Evolutionary conservation across 1,140 invertebrate species (phyloP).

Genomic region (Brachionus rotundiformis): DNA sequence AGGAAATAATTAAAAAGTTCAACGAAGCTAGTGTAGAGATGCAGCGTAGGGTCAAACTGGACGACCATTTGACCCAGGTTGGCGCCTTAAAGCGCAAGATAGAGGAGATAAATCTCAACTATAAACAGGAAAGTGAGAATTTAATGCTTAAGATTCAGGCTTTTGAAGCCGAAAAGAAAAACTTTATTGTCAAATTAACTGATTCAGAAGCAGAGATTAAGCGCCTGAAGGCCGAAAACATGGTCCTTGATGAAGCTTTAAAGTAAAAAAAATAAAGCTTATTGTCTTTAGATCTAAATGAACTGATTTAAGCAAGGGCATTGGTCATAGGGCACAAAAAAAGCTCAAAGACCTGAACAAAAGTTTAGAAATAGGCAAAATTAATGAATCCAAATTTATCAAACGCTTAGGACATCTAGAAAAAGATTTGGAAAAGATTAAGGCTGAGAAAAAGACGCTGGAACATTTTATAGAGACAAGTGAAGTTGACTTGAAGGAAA

Average conservation of each 20-base stretch:
- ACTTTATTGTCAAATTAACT: not conserved
- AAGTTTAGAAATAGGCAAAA: not conserved
- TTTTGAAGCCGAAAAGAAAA: conserved; percentile 11
- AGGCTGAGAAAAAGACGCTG: not conserved
- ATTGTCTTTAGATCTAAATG: not conserved
- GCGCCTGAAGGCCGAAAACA: conserved; percentile 16
- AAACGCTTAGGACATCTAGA: not conserved
- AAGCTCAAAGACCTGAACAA: not conserved
- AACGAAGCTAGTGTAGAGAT: not conserved
- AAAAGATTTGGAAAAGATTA: conserved; percentile 7
- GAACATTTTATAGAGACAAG: not conserved
- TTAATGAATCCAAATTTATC: not conserved
- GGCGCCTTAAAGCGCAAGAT: conserved; percentile 16
- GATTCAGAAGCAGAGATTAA: conserved; percentile 2
- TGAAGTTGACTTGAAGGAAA: not conserved
- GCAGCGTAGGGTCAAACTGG: conserved; percentile 17
- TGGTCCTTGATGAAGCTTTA: conserved; percentile 14
- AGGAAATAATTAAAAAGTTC: conserved; percentile 44
- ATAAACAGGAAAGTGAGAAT: conserved; percentile 1
- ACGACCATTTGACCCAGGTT: conserved; percentile 35
- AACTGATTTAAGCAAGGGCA: not conserved
- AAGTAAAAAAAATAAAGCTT: not conserved
- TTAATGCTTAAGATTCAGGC: conserved; percentile 22
- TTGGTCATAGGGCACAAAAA: conserved; percentile 1
- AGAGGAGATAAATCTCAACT: not conserved